Evolutionary conservation across 2,888 invertebrate genomes (phyloP), one percentile per base, ranked within the genome.

Genomic region (Synergus itoensis): DNA sequence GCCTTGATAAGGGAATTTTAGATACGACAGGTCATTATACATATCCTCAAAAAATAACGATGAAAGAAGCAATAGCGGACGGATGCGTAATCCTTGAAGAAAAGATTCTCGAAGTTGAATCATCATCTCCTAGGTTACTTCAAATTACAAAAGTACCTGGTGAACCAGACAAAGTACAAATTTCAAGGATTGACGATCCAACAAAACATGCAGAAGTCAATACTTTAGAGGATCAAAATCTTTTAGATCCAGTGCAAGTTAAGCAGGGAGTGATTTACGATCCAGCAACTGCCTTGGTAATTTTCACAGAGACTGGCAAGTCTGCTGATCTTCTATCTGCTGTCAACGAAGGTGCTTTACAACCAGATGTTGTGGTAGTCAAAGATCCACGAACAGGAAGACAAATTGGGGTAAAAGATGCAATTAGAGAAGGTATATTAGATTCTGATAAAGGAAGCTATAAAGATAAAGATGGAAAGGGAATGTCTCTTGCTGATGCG

Each of bases 1-100:
- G 97, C 78, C 93, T 99, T 83, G 96, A 97, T 85, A 96, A 96
- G 87, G 95, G 95, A 84, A 94, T 98, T 77, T 91, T 99, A 78
- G 96, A 98, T 90, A 93, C 94, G 28, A 96, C 95, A 9, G 98
- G 98, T 0, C 95, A 95, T 89, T 98, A 98, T 89, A 93, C 14
- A 14, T 85, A 91, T 79, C 94, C 94, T 82, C 93, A 92, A 40
- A 94, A 93, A 82, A 93, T 97, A 48, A 94, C 95, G 0, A 95
- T 98, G 95, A 94, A 94, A 87, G 95, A 96, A 86, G 97, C 97
- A 1, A 96, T 98, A 79, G 93, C 93, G 63, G 93, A 94, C 80
- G 94, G 94, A 62, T 94, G 94, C 75, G 94, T 98, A 14, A 92
- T 95, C 77, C 93, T 96, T 73, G 94, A 95, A 76, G 88, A 88